phyloP scores from a whole-genome alignment of 1,140 invertebrate species.

The Holotrichia oblita region DNA sequence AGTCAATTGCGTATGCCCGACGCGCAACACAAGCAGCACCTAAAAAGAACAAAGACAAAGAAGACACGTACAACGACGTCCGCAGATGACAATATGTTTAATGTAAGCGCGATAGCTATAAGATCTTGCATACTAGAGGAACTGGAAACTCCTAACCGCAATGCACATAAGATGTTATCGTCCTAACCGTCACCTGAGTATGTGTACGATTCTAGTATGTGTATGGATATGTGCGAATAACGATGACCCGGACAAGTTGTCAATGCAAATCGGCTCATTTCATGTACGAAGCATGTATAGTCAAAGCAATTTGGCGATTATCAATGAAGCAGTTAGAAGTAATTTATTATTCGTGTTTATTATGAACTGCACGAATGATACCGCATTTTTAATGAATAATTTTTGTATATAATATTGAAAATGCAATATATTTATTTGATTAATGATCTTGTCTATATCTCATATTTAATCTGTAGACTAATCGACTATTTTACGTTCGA shows the following conservation, averaged over 20 bases:
- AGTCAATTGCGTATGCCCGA: slow-evolving; percentile 28
- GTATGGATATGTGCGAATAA: neutral
- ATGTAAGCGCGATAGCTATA: neutral
- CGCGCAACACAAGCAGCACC: neutral
- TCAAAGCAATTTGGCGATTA: neutral
- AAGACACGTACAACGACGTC: neutral
- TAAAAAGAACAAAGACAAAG: slow-evolving; percentile 32
- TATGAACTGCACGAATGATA: no score
- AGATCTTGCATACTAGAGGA: slow-evolving; percentile 1
- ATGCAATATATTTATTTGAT: no score
- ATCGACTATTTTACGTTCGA: no score
- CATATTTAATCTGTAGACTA: no score
- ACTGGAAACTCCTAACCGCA: slow-evolving; percentile 39
- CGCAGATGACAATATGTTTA: neutral
- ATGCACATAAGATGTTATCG: slow-evolving; percentile 38
- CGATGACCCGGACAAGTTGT: neutral
- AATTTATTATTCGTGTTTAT: no score
- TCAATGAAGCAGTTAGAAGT: no score
- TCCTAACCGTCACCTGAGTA: slow-evolving; percentile 27
- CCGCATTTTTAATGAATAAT: no score
- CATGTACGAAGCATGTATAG: neutral
- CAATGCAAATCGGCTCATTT: slow-evolving; percentile 28
- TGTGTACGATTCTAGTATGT: neutral
- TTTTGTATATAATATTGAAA: no score
- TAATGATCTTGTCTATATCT: no score